Percentiles rank a stretch among this genome's conserved stretches.
Conservation (phyloP, 2,888 invertebrate species). For the Plagiodera versicolora region DNA sequence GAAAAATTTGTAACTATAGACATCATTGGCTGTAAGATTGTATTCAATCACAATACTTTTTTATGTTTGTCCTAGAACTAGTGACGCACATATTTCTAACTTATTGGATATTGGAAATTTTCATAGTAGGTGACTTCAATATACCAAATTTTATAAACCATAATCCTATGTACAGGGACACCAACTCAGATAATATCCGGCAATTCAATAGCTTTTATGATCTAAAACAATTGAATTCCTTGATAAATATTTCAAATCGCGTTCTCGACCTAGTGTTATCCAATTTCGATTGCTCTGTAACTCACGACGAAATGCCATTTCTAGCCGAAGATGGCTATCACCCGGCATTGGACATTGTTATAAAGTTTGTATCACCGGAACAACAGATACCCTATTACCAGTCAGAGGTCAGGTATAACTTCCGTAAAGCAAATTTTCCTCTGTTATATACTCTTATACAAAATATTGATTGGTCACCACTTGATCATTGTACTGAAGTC, state of each 20-base stretch:
- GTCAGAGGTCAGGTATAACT: too few species aligned
- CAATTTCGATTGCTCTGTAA: slow-evolving; percentile 5
- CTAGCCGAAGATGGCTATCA: not conserved
- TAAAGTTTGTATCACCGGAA: too few species aligned
- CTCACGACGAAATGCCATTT: not conserved
- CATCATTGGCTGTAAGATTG: slow-evolving; percentile 4
- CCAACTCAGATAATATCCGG: not conserved
- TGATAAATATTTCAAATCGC: too few species aligned
- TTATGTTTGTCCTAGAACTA: not conserved
- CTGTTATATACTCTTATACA: too few species aligned
- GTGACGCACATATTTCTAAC: not conserved
- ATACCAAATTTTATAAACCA: too few species aligned
- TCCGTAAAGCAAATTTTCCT: too few species aligned
- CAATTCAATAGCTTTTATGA: slow-evolving; percentile 6
- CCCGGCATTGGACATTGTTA: too few species aligned
- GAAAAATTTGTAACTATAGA: too few species aligned
- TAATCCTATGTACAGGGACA: not conserved
- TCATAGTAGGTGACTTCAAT: slow-evolving; percentile 1
- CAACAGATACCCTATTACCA: too few species aligned
- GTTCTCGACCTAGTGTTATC: too few species aligned
- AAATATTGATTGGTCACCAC: too few species aligned
- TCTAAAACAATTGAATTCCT: slow-evolving; percentile 2
- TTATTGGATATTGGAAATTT: not conserved
- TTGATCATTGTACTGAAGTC: too few species aligned
- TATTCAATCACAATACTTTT: not conserved